Conservation (phyloP, 1,140 invertebrate genomes). For the Tetramorium parvispinum region DNA sequence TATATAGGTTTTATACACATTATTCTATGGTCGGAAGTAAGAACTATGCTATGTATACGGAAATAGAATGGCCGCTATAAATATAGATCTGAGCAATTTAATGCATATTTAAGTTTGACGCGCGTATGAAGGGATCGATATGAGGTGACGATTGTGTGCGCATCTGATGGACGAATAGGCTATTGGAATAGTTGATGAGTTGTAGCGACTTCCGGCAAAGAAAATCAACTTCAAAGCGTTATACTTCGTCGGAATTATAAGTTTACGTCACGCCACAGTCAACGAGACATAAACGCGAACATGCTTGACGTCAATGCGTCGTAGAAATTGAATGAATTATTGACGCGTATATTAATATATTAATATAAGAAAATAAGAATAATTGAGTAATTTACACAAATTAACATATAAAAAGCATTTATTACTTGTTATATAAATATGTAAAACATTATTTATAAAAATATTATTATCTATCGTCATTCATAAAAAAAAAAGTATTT, state of each 20-base stretch:
- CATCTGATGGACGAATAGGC: conserved; percentile 12
- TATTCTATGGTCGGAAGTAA: not conserved
- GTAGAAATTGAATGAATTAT: not conserved
- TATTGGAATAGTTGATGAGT: conserved; percentile 35
- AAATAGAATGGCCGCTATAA: conserved; percentile 28
- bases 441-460: not conserved
- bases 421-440: not conserved
- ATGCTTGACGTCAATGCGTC: conserved; percentile 32
- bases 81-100: conserved; percentile 17
- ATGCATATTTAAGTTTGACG: conserved; percentile 38
- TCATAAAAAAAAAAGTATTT: too few species aligned
- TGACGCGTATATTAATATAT: not conserved
- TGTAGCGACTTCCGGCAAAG: not conserved
- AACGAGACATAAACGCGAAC: conserved; percentile 5
- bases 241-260: conserved; percentile 24
- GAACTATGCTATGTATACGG: not conserved
- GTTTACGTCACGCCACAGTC: conserved; percentile 21
- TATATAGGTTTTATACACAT: not conserved
- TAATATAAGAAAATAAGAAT: not conserved
- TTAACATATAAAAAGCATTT: not conserved
- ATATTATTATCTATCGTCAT: not conserved
- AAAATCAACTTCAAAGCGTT: not conserved
- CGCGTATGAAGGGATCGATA: conserved; percentile 26
- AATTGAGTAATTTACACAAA: not conserved
- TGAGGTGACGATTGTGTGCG: conserved; percentile 24